Percentiles rank a stretch among this genome's conserved stretches.
Evolutionary conservation across 2,113 vertebrate species (phyloP).

Genomic region (Tachycineta bicolor): DNA sequence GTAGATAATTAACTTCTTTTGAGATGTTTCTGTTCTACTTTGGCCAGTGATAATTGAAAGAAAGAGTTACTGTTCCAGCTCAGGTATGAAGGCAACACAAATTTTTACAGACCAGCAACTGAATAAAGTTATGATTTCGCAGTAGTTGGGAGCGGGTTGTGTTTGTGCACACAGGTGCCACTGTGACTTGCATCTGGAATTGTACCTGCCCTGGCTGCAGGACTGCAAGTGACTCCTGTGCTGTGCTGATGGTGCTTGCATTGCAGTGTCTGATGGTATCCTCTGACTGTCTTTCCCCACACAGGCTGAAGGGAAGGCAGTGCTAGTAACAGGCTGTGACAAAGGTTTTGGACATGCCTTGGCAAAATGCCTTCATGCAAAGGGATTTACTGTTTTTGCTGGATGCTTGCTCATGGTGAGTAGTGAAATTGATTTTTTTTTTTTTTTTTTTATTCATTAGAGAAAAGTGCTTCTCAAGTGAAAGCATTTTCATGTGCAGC

Average conservation of each 20-base stretch:
- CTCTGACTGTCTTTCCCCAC: not conserved
- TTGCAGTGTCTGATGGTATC: not conserved
- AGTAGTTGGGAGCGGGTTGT: not conserved
- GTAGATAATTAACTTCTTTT: not conserved
- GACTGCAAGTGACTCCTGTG: not conserved
- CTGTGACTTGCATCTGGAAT: not conserved
- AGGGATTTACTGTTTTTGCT: conserved; percentile 87
- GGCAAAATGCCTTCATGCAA: conserved; percentile 79
- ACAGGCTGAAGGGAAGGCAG: conserved; percentile 80
- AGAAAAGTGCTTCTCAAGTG: not conserved
- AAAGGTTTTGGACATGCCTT: conserved; percentile 84
- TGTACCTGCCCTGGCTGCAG: not conserved
- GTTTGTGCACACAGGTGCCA: not conserved
- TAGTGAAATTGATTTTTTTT: not conserved
- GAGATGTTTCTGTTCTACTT: not conserved
- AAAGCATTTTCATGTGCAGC: not conserved
- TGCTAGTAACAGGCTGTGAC: conserved; percentile 88
- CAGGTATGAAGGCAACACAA: not conserved
- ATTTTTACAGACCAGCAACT: not conserved
- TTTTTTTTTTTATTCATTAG: not conserved
- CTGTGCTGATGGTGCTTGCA: not conserved
- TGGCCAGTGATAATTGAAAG: not conserved
- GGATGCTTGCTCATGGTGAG: conserved; percentile 83
- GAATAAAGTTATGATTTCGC: not conserved
- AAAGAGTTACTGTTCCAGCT: not conserved